Base-by-base conservation (phyloP, 2,113 vertebrate species). In the Heteronetta atricapilla region DNA sequence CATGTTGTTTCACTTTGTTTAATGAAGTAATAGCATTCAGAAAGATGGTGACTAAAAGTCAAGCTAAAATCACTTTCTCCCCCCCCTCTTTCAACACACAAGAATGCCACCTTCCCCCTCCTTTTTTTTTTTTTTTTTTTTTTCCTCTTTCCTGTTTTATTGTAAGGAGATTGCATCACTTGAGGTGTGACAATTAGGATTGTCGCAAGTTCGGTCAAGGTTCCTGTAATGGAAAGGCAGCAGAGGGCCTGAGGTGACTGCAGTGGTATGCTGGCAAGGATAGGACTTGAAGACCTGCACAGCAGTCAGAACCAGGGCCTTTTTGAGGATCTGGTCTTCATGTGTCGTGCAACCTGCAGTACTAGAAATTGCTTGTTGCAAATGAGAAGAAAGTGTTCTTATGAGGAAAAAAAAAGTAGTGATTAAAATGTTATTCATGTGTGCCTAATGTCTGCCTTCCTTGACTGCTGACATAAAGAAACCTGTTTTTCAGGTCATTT, bases 401-500 rank as follows among this genome's bases (percentile, higher is more conserved):
- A 91, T 90, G 87, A 81, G 89, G 40, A 40, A 40, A 40, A 63
- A 86, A 93, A 94, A 95, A 95, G 60, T 60, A 70, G 76, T 91
- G 85, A 92, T 94, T 86, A 94, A 92, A 96, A 95, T 94, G 88
- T 92, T 92, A 74, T 97, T 97, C 92, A 36, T 96, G 76, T 93
- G 89, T 82, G 92, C 83, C 82, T 94, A 87, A 86, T 87, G 93
- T 89, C 96, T 95, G 96, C 93, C 97, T 95, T 67, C 91, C 46
- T 86, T 94, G 90, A 81, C 88, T 90, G 77, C 96, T 94, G 89
- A 95, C 96, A 92, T 81, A 94, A 96, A 95, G 95, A 92, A 98
- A 97, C 97, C 96, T 97, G 97, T 97, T 98, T 97, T 98, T 97
- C 97, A 97, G 96, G 97, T 97, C 97, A 97, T 96, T 97, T 97